phyloP scores from a whole-genome alignment of 2,888 invertebrate genomes.

The Sturmia bella region DNA sequence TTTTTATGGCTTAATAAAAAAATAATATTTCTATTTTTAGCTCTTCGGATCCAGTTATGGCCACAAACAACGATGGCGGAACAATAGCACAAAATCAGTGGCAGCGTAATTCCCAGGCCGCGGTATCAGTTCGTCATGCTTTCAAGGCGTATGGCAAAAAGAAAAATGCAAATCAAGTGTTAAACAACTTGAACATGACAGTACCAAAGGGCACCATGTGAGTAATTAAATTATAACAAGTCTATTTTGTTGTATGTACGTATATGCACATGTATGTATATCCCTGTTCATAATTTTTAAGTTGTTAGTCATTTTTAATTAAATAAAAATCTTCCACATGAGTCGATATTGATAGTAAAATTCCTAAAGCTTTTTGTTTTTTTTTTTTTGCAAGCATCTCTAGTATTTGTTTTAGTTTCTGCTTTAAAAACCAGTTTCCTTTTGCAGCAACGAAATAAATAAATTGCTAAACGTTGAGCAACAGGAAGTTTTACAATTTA shows the following conservation, averaged over 20 bases:
- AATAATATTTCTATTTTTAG: slow-evolving; percentile 72
- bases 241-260: not conserved
- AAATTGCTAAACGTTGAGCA: slow-evolving; percentile 42
- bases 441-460: not conserved
- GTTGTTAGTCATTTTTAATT: slow-evolving; percentile 25
- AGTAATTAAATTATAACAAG: slow-evolving; percentile 82
- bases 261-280: not conserved
- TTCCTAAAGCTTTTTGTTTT: slow-evolving; percentile 29
- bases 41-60: slow-evolving; percentile 80
- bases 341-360: not conserved
- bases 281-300: not conserved
- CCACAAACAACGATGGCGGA: slow-evolving; percentile 81
- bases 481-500: slow-evolving; percentile 50
- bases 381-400: not conserved
- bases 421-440: slow-evolving; percentile 26
- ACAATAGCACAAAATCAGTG: slow-evolving; percentile 81
- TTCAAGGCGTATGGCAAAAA: slow-evolving; percentile 95
- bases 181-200: slow-evolving; percentile 95
- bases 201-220: slow-evolving; percentile 97
- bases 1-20: no score
- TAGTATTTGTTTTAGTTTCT: not conserved
- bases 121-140: slow-evolving; percentile 93
- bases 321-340: slow-evolving; percentile 5
- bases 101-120: slow-evolving; percentile 89
- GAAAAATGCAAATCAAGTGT: slow-evolving; percentile 92